Evolutionary conservation across 2,797 vertebrate species (phyloP).

Genomic region (Tauraco hartlaubi): DNA sequence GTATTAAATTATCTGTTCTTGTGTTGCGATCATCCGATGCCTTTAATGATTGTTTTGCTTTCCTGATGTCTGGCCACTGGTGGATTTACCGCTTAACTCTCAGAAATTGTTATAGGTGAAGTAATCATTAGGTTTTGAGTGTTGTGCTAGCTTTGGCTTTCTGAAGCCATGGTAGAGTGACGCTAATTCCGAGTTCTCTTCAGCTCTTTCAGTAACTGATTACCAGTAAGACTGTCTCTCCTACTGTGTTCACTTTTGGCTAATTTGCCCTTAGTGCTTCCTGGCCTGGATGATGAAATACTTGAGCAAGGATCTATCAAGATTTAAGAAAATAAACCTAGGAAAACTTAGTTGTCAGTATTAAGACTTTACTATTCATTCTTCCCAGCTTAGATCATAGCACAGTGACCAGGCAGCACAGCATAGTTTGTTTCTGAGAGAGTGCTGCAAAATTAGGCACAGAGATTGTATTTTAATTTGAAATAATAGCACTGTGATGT

Average conservation of each 20-base stretch:
- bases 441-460: not conserved
- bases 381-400: not conserved
- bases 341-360: not conserved
- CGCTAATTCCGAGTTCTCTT: not conserved
- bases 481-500: not conserved
- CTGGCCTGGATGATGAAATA: not conserved
- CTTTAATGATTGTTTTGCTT: not conserved
- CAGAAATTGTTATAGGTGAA: not conserved
- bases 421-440: not conserved
- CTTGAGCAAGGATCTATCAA: not conserved
- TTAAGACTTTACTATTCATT: not conserved
- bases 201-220: not conserved
- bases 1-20: not conserved
- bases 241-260: not conserved
- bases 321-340: not conserved
- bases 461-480: not conserved
- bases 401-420: not conserved
- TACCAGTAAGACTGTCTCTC: not conserved
- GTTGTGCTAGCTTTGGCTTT: not conserved
- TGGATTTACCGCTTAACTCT: not conserved
- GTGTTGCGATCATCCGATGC: rapidly evolving
- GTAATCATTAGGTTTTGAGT: not conserved
- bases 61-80: not conserved
- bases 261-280: not conserved
- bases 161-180: not conserved